These are phyloP conservation scores for Syngnathus rostellatus DNA, from an alignment of 2,797 vertebrate genomes.

Conservation along the genomic window DNA sequence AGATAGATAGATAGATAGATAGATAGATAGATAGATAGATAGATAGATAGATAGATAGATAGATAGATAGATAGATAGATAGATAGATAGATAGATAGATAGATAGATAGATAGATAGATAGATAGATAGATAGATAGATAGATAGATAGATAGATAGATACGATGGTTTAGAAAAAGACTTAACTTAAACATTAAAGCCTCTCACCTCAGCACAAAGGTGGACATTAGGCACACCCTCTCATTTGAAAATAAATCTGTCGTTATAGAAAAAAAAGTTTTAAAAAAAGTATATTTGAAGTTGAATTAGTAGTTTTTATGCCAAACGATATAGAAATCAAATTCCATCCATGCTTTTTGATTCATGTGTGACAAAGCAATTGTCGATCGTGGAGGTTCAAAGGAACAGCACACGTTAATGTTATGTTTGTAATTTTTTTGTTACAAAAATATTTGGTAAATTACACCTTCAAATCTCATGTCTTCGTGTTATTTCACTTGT, in stretches of 20 bases:
- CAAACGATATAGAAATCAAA: too few species aligned
- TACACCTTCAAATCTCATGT: too few species aligned
- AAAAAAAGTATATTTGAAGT: neutral
- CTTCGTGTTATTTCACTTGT: too few species aligned
- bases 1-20: neutral
- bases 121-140: neutral
- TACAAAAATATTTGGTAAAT: too few species aligned
- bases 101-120: neutral
- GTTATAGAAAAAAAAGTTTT: neutral
- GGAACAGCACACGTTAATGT: too few species aligned
- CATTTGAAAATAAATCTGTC: neutral
- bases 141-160: neutral
- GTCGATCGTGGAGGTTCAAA: too few species aligned
- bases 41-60: neutral
- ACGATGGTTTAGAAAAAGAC: too few species aligned
- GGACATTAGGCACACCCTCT: neutral
- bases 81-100: neutral
- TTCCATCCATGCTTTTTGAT: neutral
- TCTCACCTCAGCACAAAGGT: conserved; percentile 28
- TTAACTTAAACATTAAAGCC: neutral
- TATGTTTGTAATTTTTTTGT: too few species aligned
- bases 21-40: neutral
- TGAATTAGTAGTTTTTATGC: too few species aligned
- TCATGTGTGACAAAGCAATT: too few species aligned
- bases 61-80: neutral